These are phyloP conservation scores for Masnerella sp. DNA, from an alignment of 2,888 invertebrate genomes.

Conservation along the genomic window DNA sequence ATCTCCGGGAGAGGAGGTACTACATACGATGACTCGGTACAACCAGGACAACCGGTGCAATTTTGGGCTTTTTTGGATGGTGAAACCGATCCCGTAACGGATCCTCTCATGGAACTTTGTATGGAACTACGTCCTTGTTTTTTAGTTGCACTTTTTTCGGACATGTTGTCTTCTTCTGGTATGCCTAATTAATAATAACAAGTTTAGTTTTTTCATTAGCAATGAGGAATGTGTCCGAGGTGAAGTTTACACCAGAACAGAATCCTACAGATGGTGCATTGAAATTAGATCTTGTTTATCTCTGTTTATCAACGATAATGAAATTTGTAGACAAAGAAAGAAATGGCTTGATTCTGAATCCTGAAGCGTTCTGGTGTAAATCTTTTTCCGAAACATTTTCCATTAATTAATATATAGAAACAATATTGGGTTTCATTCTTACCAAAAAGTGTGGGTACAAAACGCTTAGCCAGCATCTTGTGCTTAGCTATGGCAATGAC, in stretches of 20 bases:
- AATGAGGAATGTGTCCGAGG: no score
- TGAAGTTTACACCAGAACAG: no score
- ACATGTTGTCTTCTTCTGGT: conserved; percentile 85
- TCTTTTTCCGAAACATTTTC: no score
- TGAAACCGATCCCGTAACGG: conserved; percentile 51
- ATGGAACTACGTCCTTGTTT: conserved; percentile 58
- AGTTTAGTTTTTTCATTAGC: no score
- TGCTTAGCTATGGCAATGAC: conserved; percentile 93
- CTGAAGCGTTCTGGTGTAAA: no score
- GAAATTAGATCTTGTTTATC: no score
- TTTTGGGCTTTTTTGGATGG: conserved; percentile 78
- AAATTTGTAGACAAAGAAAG: no score
- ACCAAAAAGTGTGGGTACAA: conserved; percentile 85
- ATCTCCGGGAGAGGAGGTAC: conserved; percentile 62
- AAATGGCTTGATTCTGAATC: no score
- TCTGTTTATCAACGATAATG: no score
- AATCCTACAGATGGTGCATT: no score
- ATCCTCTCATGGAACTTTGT: conserved; percentile 25
- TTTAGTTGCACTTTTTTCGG: conserved; percentile 65
- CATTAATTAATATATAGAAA: no score
- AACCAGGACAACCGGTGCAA: conserved; percentile 85
- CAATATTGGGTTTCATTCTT: no score
- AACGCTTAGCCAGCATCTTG: conserved; percentile 90
- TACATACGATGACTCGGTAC: conserved; percentile 72
- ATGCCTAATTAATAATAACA: conserved; percentile 82